Conservation (phyloP, 2,113 vertebrate species). For the Tautogolabrus adspersus region DNA sequence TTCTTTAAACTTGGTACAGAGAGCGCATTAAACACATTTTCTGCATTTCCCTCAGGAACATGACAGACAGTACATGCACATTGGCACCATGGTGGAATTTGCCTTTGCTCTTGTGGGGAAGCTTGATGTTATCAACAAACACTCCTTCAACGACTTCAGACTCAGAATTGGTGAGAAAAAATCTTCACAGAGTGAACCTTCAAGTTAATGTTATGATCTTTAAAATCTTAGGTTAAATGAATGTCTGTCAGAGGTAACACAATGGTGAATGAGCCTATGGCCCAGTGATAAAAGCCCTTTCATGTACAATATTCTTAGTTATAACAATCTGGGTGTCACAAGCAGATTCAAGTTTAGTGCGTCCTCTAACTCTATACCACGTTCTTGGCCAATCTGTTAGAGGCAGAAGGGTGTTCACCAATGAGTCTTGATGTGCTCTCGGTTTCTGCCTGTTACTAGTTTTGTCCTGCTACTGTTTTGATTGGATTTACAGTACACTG, state of each 20-base stretch:
- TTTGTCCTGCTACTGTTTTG: too few species aligned
- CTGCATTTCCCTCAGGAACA: constrained; percentile 87
- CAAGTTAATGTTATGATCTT: background rate
- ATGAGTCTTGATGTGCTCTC: too few species aligned
- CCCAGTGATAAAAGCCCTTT: background rate
- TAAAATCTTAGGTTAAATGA: background rate
- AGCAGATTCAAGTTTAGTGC: too few species aligned
- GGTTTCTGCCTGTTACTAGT: too few species aligned
- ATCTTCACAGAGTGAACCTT: background rate
- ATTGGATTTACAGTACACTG: too few species aligned
- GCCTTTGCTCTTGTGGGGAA: constrained; percentile 96
- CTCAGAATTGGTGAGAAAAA: constrained; percentile 90
- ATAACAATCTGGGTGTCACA: too few species aligned
- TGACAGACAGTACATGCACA: constrained; percentile 96
- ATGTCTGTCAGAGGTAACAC: too few species aligned
- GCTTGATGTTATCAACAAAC: constrained; percentile 97
- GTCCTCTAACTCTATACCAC: too few species aligned
- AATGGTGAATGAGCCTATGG: background rate
- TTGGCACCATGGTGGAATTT: constrained; percentile 98
- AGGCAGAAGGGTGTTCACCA: too few species aligned
- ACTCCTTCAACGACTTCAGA: constrained; percentile 98
- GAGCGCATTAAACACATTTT: background rate
- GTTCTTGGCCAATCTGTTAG: too few species aligned
- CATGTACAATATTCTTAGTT: too few species aligned
- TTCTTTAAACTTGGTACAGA: background rate